Base-by-base conservation (phyloP, 2,113 vertebrate species). In the Chaetops frenatus region DNA sequence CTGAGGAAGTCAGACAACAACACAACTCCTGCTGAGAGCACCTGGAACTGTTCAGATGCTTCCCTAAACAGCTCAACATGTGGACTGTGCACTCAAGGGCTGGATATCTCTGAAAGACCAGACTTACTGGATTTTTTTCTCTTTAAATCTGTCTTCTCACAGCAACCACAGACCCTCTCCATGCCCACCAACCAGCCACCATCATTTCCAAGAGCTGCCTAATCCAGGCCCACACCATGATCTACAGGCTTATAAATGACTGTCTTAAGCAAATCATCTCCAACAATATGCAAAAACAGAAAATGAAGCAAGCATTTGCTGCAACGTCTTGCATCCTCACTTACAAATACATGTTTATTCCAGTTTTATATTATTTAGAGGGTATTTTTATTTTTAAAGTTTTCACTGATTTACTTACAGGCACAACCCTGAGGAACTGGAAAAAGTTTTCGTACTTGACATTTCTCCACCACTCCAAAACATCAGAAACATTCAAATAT, bases 51-150 rank as follows among this genome's bases (percentile, higher is more conserved):
- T 8, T 60, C 54, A 44, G 56, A 44, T 11, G 22, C 24, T 44
- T 85, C 56, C 74, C 42, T 24, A 12, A 84, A 78, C 44, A 81
- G 65, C n/a, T 54, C 2, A 2, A 9, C 1, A 0, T 1, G 1
- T 4, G 8, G 14, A 25, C 58, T 70, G 27, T 17, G 33, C 31
- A n/a, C 11, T 73, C 16, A 13, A 40, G 38, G 69, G 36, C 21
- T 36, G 25, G 5, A 50, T 29, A 66, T 44, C 84, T 69, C 35
- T 18, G 19, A 7, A 45, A 84, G 5, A 70, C 12, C 35, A 35
- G n/a, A 50, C 21, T 76, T 47, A 25, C 1, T 38, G 11, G 11
- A 1, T 8, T 35, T 24, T 58, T 69, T 76, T 47, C 21, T 65
- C 40, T 40, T 54, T 44, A 65, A 28, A 70, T 12, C 11, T 33